A percentile compares a stretch with the other conserved stretches of the same genome.
Conservation (phyloP, 2,888 invertebrate genomes). For the Trissoscelio sp. region DNA sequence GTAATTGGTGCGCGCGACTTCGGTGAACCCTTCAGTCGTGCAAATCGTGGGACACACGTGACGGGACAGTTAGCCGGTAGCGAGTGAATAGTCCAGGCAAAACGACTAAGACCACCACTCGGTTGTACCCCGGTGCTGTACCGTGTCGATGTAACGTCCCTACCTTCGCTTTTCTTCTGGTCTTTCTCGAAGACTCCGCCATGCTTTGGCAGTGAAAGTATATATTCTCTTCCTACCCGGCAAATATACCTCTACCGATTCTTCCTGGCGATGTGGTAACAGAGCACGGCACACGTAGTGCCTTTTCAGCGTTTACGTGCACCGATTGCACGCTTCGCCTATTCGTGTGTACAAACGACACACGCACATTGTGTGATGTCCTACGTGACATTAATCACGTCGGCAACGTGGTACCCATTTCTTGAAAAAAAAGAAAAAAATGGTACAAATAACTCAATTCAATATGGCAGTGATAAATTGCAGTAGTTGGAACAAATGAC, state of each 20-base stretch:
- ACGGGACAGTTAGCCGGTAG: slow-evolving; percentile 60
- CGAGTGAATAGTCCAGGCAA: slow-evolving; percentile 59
- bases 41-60: slow-evolving; percentile 41
- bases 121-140: slow-evolving; percentile 73
- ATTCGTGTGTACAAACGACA: slow-evolving; percentile 22
- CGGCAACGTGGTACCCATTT: neutral
- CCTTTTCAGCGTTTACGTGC: slow-evolving; percentile 67
- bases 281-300: slow-evolving; percentile 63
- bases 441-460: too few relatives aligned
- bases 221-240: slow-evolving; percentile 80
- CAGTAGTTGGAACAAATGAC: too few relatives aligned
- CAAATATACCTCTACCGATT: slow-evolving; percentile 74
- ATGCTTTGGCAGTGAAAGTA: slow-evolving; percentile 82
- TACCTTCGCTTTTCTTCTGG: slow-evolving; percentile 73
- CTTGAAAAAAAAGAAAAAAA: too few relatives aligned
- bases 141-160: slow-evolving; percentile 76
- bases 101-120: slow-evolving; percentile 72
- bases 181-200: slow-evolving; percentile 76
- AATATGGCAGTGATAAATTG: too few relatives aligned
- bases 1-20: neutral
- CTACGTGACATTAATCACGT: slow-evolving; percentile 53
- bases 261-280: slow-evolving; percentile 76
- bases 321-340: slow-evolving; percentile 54
- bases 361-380: slow-evolving; percentile 37
- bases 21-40: slow-evolving; percentile 7